phyloP scores from a whole-genome alignment of 64 coral and sea anemone genomes.

The Pocillopora damicornis region DNA sequence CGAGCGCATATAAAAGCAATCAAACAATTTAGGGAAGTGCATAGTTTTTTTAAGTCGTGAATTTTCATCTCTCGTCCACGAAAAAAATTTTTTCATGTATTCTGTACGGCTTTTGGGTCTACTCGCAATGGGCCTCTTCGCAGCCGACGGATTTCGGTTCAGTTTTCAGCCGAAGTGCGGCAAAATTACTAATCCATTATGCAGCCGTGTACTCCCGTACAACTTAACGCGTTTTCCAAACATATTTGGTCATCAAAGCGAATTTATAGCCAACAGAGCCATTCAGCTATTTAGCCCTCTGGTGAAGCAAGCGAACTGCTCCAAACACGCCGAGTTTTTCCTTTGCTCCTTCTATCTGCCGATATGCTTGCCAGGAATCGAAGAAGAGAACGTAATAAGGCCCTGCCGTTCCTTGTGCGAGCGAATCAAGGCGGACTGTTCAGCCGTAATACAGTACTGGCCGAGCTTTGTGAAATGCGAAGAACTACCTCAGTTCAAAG shows the following conservation, averaged over 20 bases:
- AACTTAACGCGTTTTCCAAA: slow-evolving; percentile 22
- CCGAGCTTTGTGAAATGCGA: neutral
- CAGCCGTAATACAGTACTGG: neutral
- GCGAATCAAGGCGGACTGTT: neutral
- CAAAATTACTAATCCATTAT: neutral
- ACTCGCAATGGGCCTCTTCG: neutral
- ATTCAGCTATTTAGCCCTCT: neutral
- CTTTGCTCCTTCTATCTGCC: slow-evolving; percentile 10
- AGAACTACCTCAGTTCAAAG: neutral
- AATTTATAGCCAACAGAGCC: neutral
- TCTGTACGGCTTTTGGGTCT: neutral
- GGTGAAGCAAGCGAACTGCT: neutral
- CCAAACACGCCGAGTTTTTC: slow-evolving; percentile 23
- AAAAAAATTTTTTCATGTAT: neutral
- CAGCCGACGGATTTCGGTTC: neutral
- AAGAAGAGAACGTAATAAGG: neutral
- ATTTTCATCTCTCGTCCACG: neutral
- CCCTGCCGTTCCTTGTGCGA: slow-evolving; percentile 17
- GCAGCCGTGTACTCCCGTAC: neutral
- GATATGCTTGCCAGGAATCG: neutral
- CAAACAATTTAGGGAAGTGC: neutral
- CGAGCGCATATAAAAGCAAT: neutral
- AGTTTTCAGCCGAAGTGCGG: neutral
- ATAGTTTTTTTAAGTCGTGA: neutral
- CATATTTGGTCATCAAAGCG: neutral